These are phyloP conservation scores for Schizaphis graminum DNA, from an alignment of 2,888 invertebrate species.

Conservation along the genomic window DNA sequence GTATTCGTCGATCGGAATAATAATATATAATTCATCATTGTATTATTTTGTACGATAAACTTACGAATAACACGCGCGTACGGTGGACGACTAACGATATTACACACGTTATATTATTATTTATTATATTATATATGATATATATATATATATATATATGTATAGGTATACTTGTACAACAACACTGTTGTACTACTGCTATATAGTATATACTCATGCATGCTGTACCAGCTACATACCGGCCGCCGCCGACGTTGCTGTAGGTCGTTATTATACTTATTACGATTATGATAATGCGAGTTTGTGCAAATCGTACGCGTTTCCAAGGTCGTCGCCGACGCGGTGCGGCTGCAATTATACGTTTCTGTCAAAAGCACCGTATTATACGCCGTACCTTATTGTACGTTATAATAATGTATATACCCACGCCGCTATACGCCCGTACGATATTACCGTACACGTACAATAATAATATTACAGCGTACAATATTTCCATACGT, in stretches of 20 bases:
- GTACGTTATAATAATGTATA: too few relatives aligned
- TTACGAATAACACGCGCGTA: neutral
- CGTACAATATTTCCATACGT: neutral
- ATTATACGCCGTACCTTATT: neutral
- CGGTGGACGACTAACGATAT: neutral
- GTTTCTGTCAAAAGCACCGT: constrained; percentile 24
- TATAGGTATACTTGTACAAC: neutral
- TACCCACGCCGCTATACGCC: neutral
- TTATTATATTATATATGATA: too few relatives aligned
- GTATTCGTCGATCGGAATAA: neutral
- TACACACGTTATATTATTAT: neutral
- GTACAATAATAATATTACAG: neutral
- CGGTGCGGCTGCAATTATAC: neutral
- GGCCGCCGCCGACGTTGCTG: neutral
- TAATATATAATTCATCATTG: neutral
- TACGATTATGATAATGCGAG: neutral
- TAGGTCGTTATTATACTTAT: neutral
- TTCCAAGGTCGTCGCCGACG: constrained; percentile 16
- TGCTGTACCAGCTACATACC: too few relatives aligned
- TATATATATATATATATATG: too few relatives aligned
- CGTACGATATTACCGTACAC: neutral
- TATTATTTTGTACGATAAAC: too few relatives aligned
- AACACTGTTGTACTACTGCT: neutral
- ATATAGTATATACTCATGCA: neutral
- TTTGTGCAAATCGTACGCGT: neutral